Base-by-base conservation (phyloP, 2,888 invertebrate genomes). In the Caenorhabditis becei region DNA sequence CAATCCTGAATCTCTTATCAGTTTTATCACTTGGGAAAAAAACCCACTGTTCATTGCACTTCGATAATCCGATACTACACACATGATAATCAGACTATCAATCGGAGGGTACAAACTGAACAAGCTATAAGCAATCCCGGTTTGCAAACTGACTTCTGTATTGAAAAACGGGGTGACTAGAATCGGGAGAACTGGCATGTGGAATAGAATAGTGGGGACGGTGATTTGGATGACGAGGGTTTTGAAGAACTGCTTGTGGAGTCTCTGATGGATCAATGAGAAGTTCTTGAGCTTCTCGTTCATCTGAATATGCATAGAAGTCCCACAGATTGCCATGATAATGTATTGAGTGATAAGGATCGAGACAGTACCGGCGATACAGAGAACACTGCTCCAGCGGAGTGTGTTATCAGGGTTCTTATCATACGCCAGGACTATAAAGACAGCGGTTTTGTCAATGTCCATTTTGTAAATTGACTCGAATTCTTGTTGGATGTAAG, bases 71-170 rank as follows among this genome's bases (percentile, higher is more conserved):
- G 7, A 18, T 1, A 69, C 58, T 8, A 69, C 35, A 10, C 28
- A 69, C 69, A 69, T 69, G 0, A 69, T 24, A 37, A 69, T 59
- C 7, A 51, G 11, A 3, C 59, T 49, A 69, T 59, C 69, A 26
- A 59, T 26, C 1, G 69, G 59, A 16, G 69, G 69, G 24, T 69
- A 69, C 0, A 69, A 1, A 2, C 51, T 69, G 18, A 69, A 69
- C 0, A 24, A 32, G 51, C 59, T 51, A 11, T 51, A 10, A 10
- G 59, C 26, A 2, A 69, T 18, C 26, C 69, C 54, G n/a, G 54
- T 28, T 3, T 28, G 54, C 2, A 54, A 26, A 20, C 54, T 54
- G 2, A 54, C 1, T 54, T 54, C 7, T n/a, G 28, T 11, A 20
- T 54, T n/a, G 28, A 54, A 28, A n/a, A 16, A 54, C 16, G 28